phyloP scores from a whole-genome alignment of 2,797 vertebrate genomes.

The Gadopsis marmoratus region DNA sequence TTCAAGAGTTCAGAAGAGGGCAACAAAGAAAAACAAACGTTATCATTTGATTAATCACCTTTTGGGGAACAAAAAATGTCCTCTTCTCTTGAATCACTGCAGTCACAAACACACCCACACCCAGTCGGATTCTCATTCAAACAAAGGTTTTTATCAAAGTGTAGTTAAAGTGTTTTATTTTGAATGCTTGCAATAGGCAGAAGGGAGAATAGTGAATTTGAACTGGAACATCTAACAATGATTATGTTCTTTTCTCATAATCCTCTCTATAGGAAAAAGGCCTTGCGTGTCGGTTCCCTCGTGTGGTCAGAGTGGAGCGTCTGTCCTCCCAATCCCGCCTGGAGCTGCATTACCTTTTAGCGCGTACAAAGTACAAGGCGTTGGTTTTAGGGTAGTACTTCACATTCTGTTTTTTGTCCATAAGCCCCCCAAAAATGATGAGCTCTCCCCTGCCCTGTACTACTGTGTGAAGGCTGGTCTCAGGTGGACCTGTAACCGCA shows the following conservation, averaged over 20 bases:
- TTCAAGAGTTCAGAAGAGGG: constrained; percentile 50
- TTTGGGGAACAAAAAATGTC: constrained; percentile 57
- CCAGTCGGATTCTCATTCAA: constrained; percentile 55
- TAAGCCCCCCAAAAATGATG: constrained; percentile 97
- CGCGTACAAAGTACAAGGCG: constrained; percentile 99
- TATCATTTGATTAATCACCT: constrained; percentile 53
- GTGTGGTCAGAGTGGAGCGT: constrained; percentile 57
- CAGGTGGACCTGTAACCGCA: constrained; percentile 94
- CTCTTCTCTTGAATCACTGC: constrained; percentile 56
- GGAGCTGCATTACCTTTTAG: constrained; percentile 94
- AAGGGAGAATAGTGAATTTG: constrained; percentile 75
- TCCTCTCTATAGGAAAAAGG: constrained; percentile 76
- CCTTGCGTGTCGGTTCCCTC: constrained; percentile 81
- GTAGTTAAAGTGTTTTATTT: constrained; percentile 76
- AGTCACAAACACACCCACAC: constrained; percentile 38
- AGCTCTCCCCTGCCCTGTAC: constrained; percentile 97
- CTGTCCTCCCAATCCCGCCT: constrained; percentile 30
- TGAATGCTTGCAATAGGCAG: constrained; percentile 77
- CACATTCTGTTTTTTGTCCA: constrained; percentile 99
- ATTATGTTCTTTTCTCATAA: constrained; percentile 73
- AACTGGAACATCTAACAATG: constrained; percentile 78
- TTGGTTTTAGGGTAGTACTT: constrained; percentile 99
- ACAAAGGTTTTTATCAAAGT: constrained; percentile 75
- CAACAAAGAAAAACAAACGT: constrained; percentile 57
- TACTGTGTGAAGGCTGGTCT: constrained; percentile 98